phyloP scores from a whole-genome alignment of 2,888 invertebrate genomes.

The Limnephilus lunatus region DNA sequence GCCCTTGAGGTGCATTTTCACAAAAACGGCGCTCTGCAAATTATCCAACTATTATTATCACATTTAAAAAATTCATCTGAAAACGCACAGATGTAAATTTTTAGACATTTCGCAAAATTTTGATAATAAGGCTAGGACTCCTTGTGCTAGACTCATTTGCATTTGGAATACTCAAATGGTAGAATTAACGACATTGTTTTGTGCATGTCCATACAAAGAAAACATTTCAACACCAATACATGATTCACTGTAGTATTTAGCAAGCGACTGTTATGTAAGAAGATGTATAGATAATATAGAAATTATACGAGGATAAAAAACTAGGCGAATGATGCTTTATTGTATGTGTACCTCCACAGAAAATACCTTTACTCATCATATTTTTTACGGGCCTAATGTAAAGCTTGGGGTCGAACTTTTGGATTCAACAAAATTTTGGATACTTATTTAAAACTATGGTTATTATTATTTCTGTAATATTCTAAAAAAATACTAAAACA shows the following conservation, averaged over 20 bases:
- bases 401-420: too few species aligned
- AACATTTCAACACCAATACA: background rate
- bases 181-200: background rate
- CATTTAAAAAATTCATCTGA: background rate
- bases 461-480: too few species aligned
- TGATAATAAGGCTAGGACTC: background rate
- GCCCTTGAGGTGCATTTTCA: too few species aligned
- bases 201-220: background rate
- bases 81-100: too few species aligned
- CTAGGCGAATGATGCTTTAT: background rate
- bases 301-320: background rate
- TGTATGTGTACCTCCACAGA: background rate
- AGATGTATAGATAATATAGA: background rate
- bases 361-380: too few species aligned
- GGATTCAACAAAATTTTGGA: too few species aligned
- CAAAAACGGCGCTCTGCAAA: too few species aligned
- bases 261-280: background rate
- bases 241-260: background rate
- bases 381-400: too few species aligned
- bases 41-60: too few species aligned
- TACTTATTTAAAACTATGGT: too few species aligned
- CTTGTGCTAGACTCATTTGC: background rate
- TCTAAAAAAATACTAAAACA: too few species aligned
- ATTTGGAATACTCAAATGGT: background rate
- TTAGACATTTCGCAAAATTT: background rate